Evolutionary conservation across 2,888 invertebrate species (phyloP), one percentile per base, ranked within the genome.

Genomic region (Rosalia funebris): DNA sequence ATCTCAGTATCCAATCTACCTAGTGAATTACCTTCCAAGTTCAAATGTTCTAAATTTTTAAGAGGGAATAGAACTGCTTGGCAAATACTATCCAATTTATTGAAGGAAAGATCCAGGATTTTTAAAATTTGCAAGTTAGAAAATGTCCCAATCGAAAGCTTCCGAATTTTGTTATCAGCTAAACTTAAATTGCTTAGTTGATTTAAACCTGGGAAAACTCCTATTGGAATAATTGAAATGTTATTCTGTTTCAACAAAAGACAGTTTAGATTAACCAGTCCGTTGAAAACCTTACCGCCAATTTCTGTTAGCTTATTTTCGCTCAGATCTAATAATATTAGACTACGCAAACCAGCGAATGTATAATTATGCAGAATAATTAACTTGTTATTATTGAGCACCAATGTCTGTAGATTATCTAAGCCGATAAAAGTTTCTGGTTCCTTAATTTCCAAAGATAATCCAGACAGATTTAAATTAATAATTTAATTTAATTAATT

Each of bases 391-490:
- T 36, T 44, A 1, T 34, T 41, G 7, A 57, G 10, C 0, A 11
- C 32, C 20, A 57, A 32, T 5, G 34, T 9, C n/a, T 48, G 4
- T 14, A 48, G 10, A 19, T 31, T 41, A 9, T 14, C n/a, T 19
- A 57, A 57, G 31, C 57, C 57, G 10, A 20, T 15, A 14, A 57
- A 57, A 1, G 57, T 44, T 50, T 42, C 31, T 4, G 57, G 50
- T 45, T 57, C 57, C 3, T 50, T 50, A 34, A 57, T n/a, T 1
- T 11, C 20, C 4, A 57, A 12, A 12, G 11, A 15, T 5, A 44
- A 34, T 1, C 44, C 44, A 3, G 57, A 57, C 11, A 50, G 32
- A 44, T 50, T 36, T 10, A 57, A 20, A 1, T 36, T 9, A 12
- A 11, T 4, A 4, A 57, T 4, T 11, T 50, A 57, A n/a, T 25